Percentiles rank a stretch among this genome's conserved stretches.
Evolutionary conservation across 1,140 invertebrate genomes (phyloP).

Genomic region (Drosophila sproati): DNA sequence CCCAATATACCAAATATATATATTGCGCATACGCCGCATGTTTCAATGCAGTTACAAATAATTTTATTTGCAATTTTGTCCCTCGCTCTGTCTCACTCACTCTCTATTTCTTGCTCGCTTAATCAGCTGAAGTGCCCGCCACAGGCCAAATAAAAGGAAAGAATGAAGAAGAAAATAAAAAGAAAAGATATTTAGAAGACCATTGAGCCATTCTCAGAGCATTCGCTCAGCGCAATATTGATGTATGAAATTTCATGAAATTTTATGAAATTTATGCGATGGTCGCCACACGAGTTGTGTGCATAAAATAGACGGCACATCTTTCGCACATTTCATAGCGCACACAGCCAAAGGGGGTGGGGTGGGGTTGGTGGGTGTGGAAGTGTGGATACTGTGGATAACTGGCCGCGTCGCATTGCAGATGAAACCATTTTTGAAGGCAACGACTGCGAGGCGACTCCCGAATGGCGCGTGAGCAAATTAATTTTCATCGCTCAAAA

Average conservation of each 20-base stretch:
- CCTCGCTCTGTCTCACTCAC: neutral
- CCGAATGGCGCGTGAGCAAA: constrained; percentile 54
- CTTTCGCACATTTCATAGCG: constrained; percentile 38
- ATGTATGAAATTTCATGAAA: constrained; percentile 42
- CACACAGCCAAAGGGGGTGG: neutral
- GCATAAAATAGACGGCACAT: constrained; percentile 33
- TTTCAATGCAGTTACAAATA: constrained; percentile 32
- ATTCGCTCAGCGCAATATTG: constrained; percentile 37
- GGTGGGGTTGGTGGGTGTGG: neutral
- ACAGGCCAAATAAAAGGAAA: neutral
- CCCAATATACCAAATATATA: constrained; percentile 14
- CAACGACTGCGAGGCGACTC: constrained; percentile 29
- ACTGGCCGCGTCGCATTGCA: constrained; percentile 53
- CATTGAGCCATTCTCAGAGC: constrained; percentile 3
- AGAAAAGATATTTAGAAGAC: neutral
- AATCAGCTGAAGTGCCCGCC: constrained; percentile 43
- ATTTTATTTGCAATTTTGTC: constrained; percentile 33
- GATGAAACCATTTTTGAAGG: constrained; percentile 51
- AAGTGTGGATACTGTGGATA: constrained; percentile 14
- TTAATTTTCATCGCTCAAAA: constrained; percentile 49
- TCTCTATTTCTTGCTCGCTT: neutral
- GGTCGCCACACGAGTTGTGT: constrained; percentile 33
- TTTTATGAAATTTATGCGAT: constrained; percentile 50
- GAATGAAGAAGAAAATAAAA: neutral
- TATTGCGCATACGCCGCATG: constrained; percentile 48